phyloP scores from a whole-genome alignment of 2,888 invertebrate genomes.

The Chaitophorus viminalis region DNA sequence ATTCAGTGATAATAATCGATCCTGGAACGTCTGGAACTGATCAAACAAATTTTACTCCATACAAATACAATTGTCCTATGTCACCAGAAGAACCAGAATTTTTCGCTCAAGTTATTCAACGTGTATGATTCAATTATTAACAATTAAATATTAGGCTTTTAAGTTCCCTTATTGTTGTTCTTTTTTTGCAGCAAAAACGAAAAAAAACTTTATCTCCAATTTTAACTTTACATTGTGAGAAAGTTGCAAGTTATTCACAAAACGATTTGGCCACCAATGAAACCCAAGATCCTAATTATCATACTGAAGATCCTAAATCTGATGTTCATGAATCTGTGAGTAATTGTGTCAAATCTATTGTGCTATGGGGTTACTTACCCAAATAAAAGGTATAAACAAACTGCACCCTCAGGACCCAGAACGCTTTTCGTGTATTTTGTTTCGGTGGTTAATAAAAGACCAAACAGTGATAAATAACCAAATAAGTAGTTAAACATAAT shows the following conservation, averaged over 20 bases:
- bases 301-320: background rate
- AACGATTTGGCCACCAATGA: background rate
- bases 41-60: background rate
- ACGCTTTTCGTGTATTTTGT: too few species aligned
- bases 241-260: background rate
- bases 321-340: slow-evolving; percentile 2
- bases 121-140: background rate
- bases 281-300: background rate
- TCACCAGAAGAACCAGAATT: slow-evolving; percentile 49
- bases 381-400: too few species aligned
- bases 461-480: too few species aligned
- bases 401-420: too few species aligned
- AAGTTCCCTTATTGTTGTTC: background rate
- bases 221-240: background rate
- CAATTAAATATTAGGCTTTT: background rate
- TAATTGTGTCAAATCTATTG: background rate
- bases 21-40: background rate
- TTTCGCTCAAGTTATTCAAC: slow-evolving; percentile 24
- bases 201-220: slow-evolving; percentile 22
- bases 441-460: too few species aligned
- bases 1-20: slow-evolving; percentile 1
- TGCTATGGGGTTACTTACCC: too few species aligned
- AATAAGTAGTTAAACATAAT: too few species aligned
- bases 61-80: background rate
- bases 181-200: slow-evolving; percentile 26